These are phyloP conservation scores for Tipula vernalis DNA, from an alignment of 2,888 invertebrate species.

Conservation along the genomic window DNA sequence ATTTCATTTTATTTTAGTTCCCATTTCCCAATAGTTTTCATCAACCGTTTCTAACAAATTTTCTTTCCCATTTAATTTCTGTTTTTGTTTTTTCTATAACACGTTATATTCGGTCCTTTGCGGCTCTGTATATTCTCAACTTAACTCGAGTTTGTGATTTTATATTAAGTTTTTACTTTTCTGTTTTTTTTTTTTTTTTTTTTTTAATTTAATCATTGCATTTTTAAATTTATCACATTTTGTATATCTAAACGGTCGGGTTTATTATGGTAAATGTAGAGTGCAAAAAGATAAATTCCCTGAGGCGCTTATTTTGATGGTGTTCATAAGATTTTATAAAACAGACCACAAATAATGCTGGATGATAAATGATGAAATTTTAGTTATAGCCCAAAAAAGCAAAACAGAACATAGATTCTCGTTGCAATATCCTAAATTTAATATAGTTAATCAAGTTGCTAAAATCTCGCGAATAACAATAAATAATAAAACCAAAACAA, in stretches of 20 bases:
- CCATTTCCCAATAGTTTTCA: background rate
- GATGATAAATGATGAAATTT: background rate
- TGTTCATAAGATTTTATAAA: background rate
- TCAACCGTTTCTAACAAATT: background rate
- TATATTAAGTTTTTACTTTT: background rate
- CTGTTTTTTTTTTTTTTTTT: background rate
- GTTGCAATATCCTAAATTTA: background rate
- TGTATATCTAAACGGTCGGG: too few relatives aligned
- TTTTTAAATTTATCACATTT: background rate
- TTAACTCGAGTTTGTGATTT: background rate
- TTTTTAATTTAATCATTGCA: background rate
- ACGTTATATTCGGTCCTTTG: background rate
- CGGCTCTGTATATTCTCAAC: background rate
- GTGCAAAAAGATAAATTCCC: background rate
- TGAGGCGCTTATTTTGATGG: background rate
- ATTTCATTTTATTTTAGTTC: background rate
- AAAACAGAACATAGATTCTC: background rate
- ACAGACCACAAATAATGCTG: background rate
- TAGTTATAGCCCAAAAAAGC: background rate
- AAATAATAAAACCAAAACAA: background rate
- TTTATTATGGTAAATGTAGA: too few relatives aligned
- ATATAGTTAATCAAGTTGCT: background rate
- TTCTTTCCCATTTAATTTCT: background rate
- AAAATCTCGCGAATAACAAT: background rate
- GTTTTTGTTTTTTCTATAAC: background rate